Percentiles rank a stretch among this genome's conserved stretches.
Conservation (phyloP, 2,888 invertebrate species). For the Chromoteleia sp. region DNA sequence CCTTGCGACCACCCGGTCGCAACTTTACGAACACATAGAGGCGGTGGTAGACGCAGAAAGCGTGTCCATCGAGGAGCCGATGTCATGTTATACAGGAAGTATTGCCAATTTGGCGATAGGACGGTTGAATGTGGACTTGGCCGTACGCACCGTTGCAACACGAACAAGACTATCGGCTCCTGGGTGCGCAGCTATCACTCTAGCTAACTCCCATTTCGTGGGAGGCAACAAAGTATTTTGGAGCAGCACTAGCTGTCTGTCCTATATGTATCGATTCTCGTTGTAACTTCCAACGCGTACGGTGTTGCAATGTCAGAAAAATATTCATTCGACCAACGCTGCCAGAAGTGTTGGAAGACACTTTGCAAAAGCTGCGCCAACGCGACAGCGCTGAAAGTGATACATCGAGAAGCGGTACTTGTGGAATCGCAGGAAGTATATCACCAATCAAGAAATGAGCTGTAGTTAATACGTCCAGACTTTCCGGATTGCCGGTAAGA, state of each 20-base stretch:
- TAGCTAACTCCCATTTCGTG: neutral
- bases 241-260: neutral
- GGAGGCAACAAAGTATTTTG: neutral
- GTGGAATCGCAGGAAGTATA: neutral
- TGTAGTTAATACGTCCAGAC: neutral
- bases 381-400: neutral
- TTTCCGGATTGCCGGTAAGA: neutral
- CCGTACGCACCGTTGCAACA: neutral
- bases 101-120: neutral
- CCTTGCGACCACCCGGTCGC: no score
- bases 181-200: neutral
- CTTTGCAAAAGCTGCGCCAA: neutral
- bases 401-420: neutral
- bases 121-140: neutral
- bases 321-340: neutral
- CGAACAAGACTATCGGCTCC: slow-evolving; percentile 3
- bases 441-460: neutral
- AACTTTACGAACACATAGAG: no score
- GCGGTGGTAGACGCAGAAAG: no score
- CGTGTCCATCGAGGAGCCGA: no score
- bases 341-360: neutral
- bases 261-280: neutral
- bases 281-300: neutral
- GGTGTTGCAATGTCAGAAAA: neutral
- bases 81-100: neutral